phyloP scores from a whole-genome alignment of 2,888 invertebrate species.

The Plagiodera versicolora region DNA sequence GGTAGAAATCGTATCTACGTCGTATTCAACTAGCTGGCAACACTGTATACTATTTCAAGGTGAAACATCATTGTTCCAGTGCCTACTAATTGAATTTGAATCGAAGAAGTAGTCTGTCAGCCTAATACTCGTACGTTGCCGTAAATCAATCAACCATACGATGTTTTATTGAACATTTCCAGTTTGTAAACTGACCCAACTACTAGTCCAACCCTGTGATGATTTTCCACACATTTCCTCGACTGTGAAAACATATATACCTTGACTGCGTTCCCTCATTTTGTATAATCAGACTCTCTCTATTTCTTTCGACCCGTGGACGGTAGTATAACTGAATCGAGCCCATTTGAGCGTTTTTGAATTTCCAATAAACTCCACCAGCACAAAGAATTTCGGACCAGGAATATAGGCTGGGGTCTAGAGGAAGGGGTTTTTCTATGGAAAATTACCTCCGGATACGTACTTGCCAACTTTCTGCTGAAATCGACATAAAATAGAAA shows the following conservation, averaged over 20 bases:
- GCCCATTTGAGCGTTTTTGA: conserved; percentile 33
- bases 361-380: conserved; percentile 31
- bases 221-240: conserved; percentile 2
- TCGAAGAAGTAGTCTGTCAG: too few species aligned
- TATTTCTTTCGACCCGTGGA: conserved; percentile 7
- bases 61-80: too few species aligned
- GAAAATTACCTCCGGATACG: conserved; percentile 31
- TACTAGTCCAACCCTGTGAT: neutral
- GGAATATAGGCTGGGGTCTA: conserved; percentile 13
- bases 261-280: conserved; percentile 4
- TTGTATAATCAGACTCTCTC: conserved; percentile 12
- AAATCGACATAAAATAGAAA: conserved; percentile 51
- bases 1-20: too few species aligned
- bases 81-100: too few species aligned
- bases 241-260: conserved; percentile 6
- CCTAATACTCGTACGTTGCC: too few species aligned
- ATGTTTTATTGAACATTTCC: too few species aligned
- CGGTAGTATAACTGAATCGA: conserved; percentile 28
- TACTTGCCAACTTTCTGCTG: conserved; percentile 45
- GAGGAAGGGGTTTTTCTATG: conserved; percentile 22
- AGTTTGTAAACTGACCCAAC: neutral
- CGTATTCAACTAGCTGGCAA: too few species aligned
- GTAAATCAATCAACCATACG: too few species aligned
- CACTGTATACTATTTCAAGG: too few species aligned
- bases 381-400: conserved; percentile 29